Base-by-base conservation (phyloP, 2,113 vertebrate genomes). In the cat (Felis catus) region DNA sequence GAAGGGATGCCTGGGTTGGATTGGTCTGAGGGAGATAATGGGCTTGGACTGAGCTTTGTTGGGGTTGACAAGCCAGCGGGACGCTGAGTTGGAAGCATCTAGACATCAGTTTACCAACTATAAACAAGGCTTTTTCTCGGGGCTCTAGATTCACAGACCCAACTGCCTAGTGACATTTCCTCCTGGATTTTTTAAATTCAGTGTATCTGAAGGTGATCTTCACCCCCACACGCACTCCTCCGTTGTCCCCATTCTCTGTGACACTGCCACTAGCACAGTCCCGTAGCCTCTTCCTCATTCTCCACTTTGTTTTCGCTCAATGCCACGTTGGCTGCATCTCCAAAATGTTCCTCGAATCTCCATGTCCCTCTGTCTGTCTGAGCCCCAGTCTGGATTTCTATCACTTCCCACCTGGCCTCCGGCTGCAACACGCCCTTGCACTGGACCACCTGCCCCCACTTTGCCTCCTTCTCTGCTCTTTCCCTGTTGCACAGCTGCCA, bases 401-500 rank as follows among this genome's bases (percentile, higher is more conserved):
- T 18, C 41, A 45, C 4, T 39, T 81, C 23, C 66, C 27, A 19
- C 25, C 53, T 29, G 45, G 25, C 15, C n/a, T 53, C 58, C 12
- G 25, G 61, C 21, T 61, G 39, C 0, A 0, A 4, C 0, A 1
- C 7, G 8, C 63, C 21, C 27, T 68, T n/a, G 81, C 58, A 25
- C 4, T 36, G 65, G 15, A 74, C 93, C 29, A 12, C 51, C 39
- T 91, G 58, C 10, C 33, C 10, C 41, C 11, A 74, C 41, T 94
- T 73, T 31, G 9, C 18, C 10, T 8, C 36, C 65, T 66, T 58
- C 13, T 18, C 39, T 31, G 6, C 23, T 61, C 27, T 71, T 14
- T 79, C 36, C 19, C 36, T 23, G 7, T 84, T 27, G 33, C 29
- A n/a, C 16, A 58, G 53, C 39, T 36, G 45, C 61, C 70, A 80